Conservation (phyloP, 2,113 vertebrate species). For the Corythoichthys intestinalis region DNA sequence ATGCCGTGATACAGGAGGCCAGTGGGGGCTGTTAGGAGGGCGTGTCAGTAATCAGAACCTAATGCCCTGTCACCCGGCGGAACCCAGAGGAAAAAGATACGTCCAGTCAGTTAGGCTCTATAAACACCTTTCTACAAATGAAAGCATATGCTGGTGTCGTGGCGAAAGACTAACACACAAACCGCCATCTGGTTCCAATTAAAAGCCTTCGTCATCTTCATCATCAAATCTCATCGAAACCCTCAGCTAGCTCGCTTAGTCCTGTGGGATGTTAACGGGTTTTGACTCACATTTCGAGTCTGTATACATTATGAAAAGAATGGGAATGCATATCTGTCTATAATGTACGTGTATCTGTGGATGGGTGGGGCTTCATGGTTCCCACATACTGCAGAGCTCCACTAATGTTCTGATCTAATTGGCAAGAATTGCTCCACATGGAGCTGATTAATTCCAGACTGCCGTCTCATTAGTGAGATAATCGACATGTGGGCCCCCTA, state of each 20-base stretch:
- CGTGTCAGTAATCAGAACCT: slow-evolving; percentile 59
- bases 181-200: slow-evolving; percentile 72
- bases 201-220: slow-evolving; percentile 60
- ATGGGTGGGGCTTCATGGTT: slow-evolving; percentile 35
- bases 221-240: slow-evolving; percentile 23
- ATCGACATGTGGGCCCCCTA: slow-evolving; percentile 54
- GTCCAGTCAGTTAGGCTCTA: slow-evolving; percentile 58
- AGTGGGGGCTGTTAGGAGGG: slow-evolving; percentile 29
- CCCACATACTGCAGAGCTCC: slow-evolving; percentile 47
- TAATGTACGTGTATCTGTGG: slow-evolving; percentile 1
- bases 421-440: slow-evolving; percentile 72
- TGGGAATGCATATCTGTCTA: not conserved
- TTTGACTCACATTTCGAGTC: slow-evolving; percentile 4
- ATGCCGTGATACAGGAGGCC: slow-evolving; percentile 18
- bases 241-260: slow-evolving; percentile 15
- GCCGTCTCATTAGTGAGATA: slow-evolving; percentile 75
- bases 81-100: slow-evolving; percentile 17
- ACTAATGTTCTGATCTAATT: slow-evolving; percentile 64
- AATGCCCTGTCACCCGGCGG: slow-evolving; percentile 48
- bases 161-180: slow-evolving; percentile 34
- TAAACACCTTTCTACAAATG: slow-evolving; percentile 57
- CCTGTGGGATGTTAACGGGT: slow-evolving; percentile 19
- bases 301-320: not conserved
- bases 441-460: slow-evolving; percentile 76
- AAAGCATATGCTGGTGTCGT: slow-evolving; percentile 55